phyloP scores from a whole-genome alignment of 2,113 vertebrate genomes.

The Cepphus grylle region DNA sequence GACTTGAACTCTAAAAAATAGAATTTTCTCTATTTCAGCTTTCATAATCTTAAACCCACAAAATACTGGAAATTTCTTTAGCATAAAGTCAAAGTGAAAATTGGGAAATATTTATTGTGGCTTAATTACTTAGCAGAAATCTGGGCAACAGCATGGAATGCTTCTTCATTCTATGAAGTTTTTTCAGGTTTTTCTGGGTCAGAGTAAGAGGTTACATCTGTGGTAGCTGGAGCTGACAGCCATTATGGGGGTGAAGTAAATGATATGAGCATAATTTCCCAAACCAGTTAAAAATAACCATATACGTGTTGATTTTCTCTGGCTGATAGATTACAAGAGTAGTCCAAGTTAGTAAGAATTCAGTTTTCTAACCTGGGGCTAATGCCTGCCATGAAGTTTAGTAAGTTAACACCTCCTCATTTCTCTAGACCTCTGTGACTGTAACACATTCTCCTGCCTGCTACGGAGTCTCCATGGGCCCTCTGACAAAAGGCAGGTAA shows the following conservation, averaged over 20 bases:
- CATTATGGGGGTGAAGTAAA: background rate
- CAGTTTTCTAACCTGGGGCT: background rate
- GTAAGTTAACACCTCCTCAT: background rate
- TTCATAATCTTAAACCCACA: background rate
- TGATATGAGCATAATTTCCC: background rate
- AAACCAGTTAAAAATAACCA: background rate
- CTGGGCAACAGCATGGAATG: background rate
- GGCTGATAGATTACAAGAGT: background rate
- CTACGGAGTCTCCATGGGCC: rapidly evolving
- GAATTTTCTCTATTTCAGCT: background rate
- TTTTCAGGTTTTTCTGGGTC: background rate
- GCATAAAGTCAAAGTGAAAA: background rate
- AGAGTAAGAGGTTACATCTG: background rate
- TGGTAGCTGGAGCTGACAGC: background rate
- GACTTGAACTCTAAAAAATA: background rate
- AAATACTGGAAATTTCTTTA: background rate
- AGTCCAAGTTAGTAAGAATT: background rate
- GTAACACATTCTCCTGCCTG: background rate
- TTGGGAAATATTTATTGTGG: background rate
- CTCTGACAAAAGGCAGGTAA: background rate
- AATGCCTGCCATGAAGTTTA: background rate
- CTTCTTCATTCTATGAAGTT: background rate
- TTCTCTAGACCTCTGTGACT: background rate
- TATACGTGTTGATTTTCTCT: background rate
- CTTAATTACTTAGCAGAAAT: background rate